phyloP scores from a whole-genome alignment of 2,888 invertebrate genomes.

The Anoncus sp. region DNA sequence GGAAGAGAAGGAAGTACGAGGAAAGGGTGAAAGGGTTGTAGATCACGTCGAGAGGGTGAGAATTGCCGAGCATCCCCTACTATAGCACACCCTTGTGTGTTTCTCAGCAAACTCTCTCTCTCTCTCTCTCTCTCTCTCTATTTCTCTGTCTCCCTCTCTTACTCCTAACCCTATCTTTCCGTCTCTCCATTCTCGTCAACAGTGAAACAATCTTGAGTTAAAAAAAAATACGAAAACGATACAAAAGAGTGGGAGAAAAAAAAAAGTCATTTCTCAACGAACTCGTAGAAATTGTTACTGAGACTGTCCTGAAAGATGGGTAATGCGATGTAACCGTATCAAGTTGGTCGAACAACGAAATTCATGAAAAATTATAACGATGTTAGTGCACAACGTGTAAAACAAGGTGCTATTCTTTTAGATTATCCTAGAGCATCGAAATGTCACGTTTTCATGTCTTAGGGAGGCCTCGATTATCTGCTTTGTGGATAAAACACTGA shows the following conservation, averaged over 20 bases:
- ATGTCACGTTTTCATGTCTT: not conserved
- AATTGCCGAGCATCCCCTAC: slow-evolving; percentile 6
- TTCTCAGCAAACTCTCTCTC: slow-evolving; percentile 20
- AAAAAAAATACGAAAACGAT: too few species aligned
- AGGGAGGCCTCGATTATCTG: not conserved
- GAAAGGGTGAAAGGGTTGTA: slow-evolving; percentile 16
- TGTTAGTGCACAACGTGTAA: not conserved
- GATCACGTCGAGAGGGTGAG: slow-evolving; percentile 32
- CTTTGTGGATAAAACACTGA: not conserved
- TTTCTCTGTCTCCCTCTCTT: not conserved
- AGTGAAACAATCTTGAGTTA: not conserved
- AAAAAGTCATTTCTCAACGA: slow-evolving; percentile 18
- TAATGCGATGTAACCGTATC: not conserved
- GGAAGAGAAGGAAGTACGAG: not conserved
- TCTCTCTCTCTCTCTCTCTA: not conserved
- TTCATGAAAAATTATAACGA: not conserved
- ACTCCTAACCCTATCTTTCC: not conserved
- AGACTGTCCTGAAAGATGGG: not conserved
- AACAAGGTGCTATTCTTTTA: not conserved
- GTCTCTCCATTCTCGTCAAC: not conserved
- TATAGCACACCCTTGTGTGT: slow-evolving; percentile 4
- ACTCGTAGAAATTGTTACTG: slow-evolving; percentile 3
- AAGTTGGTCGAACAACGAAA: slow-evolving; percentile 7
- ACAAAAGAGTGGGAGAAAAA: not conserved
- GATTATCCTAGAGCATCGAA: not conserved